Base-by-base conservation (phyloP, 2,797 vertebrate species). In the Microctenopoma lineatum region DNA sequence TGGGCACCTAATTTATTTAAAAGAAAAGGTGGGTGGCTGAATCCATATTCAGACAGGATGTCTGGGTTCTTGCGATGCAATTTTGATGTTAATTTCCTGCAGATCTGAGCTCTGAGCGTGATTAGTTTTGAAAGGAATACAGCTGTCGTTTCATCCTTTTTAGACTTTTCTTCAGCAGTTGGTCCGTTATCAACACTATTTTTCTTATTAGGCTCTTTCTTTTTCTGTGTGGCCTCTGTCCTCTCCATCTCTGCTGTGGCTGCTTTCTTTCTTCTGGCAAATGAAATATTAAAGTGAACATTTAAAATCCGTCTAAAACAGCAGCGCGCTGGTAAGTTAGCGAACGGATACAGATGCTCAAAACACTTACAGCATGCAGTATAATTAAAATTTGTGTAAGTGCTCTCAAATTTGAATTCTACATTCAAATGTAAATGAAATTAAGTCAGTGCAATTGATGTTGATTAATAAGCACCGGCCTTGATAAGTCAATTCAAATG, bases 1-100 rank as follows among this genome's bases (percentile, higher is more conserved):
- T 8, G 27, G 34, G 29, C 42, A 65, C 15, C 66, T 84, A 55
- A 85, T 84, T 89, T 83, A 85, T 89, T 84, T 81, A 75, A 84
- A 84, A 77, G 70, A 59, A 73, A 76, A 80, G 73, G 74, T 62
- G 53, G 59, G 52, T 61, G 54, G 69, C 25, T 59, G 60, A 66
- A 64, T 70, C 79, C 38, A 77, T 70, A 87, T 71, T 56, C 51
- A 59, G 66, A 65, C 48, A 39, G 39, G 18, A 39, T 73, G 57
- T 80, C 73, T 62, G 47, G 38, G 59, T 78, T 26, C 44, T 66
- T 69, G 14, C 78, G 64, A 80, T 73, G 75, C 70, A 47, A 85
- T 85, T 80, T 60, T 79, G 63, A 80, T 77, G 62, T 72, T 73
- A 74, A 80, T 80, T 81, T 77, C 66, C 71, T 70, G 36, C 48